Percentiles rank a stretch among this genome's conserved stretches.
Evolutionary conservation across 23 tunicate genomes (phyloP).

Genomic region (Halocynthia roretzi): DNA sequence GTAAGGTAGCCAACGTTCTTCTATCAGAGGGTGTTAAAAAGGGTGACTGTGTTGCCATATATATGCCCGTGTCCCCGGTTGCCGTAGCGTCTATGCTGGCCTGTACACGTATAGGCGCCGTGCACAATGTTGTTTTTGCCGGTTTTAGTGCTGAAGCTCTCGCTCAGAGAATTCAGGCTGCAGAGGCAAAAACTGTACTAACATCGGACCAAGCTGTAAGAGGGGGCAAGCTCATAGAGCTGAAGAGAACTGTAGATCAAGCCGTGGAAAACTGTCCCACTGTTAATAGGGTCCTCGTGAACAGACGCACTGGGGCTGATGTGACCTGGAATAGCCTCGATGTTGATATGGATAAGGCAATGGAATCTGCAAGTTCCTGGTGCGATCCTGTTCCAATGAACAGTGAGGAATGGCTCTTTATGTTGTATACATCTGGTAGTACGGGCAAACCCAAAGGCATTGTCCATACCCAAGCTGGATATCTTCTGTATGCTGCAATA

Average conservation of each 20-base stretch:
- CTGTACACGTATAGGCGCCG: constrained; percentile 95
- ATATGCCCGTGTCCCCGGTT: constrained; percentile 92
- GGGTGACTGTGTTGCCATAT: constrained; percentile 93
- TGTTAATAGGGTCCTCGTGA: constrained; percentile 72
- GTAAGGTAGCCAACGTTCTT: constrained; percentile 64
- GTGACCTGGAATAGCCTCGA: constrained; percentile 36
- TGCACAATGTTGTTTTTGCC: constrained; percentile 95
- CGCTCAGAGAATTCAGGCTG: constrained; percentile 91
- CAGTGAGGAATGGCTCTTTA: constrained; percentile 83
- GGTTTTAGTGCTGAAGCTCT: constrained; percentile 93
- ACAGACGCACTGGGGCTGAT: constrained; percentile 57
- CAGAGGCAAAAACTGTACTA: constrained; percentile 59
- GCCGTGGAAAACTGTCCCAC: constrained; percentile 76
- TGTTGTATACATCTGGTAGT: constrained; percentile 98
- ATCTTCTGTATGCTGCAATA: constrained; percentile 72
- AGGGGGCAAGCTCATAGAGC: constrained; percentile 87
- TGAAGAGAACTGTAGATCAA: constrained; percentile 77
- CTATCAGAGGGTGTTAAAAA: constrained; percentile 55
- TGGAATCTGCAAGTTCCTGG: constrained; percentile 18
- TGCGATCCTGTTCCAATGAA: constrained; percentile 79
- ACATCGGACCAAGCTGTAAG: constrained; percentile 83
- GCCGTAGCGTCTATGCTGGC: constrained; percentile 96
- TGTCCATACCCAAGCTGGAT: constrained; percentile 90
- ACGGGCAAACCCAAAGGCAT: constrained; percentile 99
- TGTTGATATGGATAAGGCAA: constrained; percentile 68